These are phyloP conservation scores for Dissostichus mawsoni DNA, from an alignment of 2,113 vertebrate genomes.

Conservation along the genomic window DNA sequence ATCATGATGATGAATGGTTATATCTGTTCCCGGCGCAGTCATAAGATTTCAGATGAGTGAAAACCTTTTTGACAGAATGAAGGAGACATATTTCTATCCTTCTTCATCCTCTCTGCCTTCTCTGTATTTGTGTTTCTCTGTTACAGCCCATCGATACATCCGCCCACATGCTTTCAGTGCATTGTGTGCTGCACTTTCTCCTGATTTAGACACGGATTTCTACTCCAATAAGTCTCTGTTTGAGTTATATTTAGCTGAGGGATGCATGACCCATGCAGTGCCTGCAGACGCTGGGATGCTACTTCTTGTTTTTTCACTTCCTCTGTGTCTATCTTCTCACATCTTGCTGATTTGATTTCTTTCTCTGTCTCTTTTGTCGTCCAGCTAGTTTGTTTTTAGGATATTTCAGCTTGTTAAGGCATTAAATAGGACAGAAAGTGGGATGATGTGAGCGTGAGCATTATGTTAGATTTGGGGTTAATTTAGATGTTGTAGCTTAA, in stretches of 20 bases:
- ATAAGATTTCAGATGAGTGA: constrained; percentile 22
- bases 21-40: constrained; percentile 20
- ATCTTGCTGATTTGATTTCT: not conserved
- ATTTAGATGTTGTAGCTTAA: not conserved
- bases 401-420: constrained; percentile 1
- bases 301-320: constrained; percentile 17
- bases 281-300: constrained; percentile 26
- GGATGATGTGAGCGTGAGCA: not conserved
- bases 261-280: constrained; percentile 37
- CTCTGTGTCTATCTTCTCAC: not conserved
- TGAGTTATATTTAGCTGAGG: constrained; percentile 59
- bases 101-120: not conserved
- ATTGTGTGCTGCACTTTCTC: constrained; percentile 7
- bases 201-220: constrained; percentile 47
- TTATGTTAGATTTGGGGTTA: not conserved
- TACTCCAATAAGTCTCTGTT: constrained; percentile 30
- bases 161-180: constrained; percentile 29
- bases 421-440: not conserved
- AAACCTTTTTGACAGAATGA: constrained; percentile 39
- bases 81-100: not conserved
- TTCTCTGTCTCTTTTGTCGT: not conserved
- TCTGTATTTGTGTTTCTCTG: not conserved
- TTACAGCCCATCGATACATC: not conserved
- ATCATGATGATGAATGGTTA: constrained; percentile 37
- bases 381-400: not conserved